A percentile compares a stretch with the other conserved stretches of the same genome.
Evolutionary conservation across 23 tunicate species (phyloP).

Genomic region (Trididemnum miniatum): DNA sequence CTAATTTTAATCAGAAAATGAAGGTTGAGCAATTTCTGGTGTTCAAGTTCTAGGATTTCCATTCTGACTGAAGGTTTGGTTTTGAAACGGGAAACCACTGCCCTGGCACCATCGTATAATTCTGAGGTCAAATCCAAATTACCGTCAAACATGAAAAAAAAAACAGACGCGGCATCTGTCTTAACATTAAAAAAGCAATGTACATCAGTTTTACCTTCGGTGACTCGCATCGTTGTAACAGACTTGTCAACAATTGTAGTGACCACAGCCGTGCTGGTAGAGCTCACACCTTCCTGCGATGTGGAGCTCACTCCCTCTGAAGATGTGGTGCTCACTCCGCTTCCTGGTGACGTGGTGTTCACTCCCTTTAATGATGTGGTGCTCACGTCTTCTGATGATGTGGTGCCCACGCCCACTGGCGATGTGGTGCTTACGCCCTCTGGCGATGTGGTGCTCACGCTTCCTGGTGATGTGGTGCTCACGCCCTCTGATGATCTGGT

Average conservation of each 20-base stretch:
- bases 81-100: too few species aligned
- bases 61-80: too few species aligned
- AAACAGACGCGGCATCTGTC: too few species aligned
- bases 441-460: background rate
- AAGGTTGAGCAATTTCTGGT: too few species aligned
- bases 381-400: background rate
- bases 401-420: background rate
- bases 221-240: background rate
- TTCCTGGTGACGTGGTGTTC: background rate
- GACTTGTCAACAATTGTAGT: constrained; percentile 34
- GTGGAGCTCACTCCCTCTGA: background rate
- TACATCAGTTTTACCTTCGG: background rate
- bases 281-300: background rate
- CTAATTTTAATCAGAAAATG: too few species aligned
- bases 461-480: background rate
- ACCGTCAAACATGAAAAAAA: too few species aligned
- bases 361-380: background rate
- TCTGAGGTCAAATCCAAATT: too few species aligned
- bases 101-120: too few species aligned
- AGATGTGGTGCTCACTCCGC: background rate
- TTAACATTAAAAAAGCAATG: too few species aligned
- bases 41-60: too few species aligned
- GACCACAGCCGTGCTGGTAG: constrained; percentile 23
- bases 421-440: background rate
- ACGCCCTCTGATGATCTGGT: background rate